Base-by-base conservation (phyloP, 2,888 invertebrate genomes). In the Campoletis raptor region DNA sequence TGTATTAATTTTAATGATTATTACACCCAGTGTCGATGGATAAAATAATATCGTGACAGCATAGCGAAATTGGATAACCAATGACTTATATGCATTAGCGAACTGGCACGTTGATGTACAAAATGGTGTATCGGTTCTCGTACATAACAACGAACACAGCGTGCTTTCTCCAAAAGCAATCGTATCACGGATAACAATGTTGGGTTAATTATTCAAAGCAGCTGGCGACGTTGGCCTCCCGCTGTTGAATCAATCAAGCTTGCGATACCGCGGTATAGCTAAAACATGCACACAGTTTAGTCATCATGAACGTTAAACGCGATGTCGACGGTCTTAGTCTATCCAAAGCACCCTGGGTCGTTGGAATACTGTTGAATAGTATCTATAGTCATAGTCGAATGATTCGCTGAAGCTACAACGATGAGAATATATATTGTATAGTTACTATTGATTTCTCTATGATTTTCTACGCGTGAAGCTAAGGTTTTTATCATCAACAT, bases 141-240 rank as follows among this genome's bases (percentile, higher is more conserved):
- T 54, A 57, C 61, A 73, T 45, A 74, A 72, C 40, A 64, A 69
- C 52, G 66, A 52, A 24, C 74, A 15, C 82, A 69, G 48, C 76
- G 72, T 74, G 80, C 74, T 80, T 76, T 84, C 83, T 72, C 73
- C 72, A 85, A 86, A 90, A 86, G 87, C 86, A 89, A 90, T 89
- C 87, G 81, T 88, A 86, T 85, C 88, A 81, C 85, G 88, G 88
- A 88, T 89, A 88, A 85, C 87, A 85, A 81, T 88, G 87, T 81
- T 87, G 81, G 86, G 80, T 90, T 90, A 90, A 90, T 89, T 89
- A 90, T 91, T 91, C 90, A 89, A 89, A 91, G 81, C 89, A 89
- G 89, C 88, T 89, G 89, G 85, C 87, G 87, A 87, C 89, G 87
- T 87, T 85, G 90, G 87, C 85, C 88, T 88, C 88, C 88, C 86